Evolutionary conservation across 2,888 invertebrate species (phyloP).

Genomic region (Caenorhabditis angaria): DNA sequence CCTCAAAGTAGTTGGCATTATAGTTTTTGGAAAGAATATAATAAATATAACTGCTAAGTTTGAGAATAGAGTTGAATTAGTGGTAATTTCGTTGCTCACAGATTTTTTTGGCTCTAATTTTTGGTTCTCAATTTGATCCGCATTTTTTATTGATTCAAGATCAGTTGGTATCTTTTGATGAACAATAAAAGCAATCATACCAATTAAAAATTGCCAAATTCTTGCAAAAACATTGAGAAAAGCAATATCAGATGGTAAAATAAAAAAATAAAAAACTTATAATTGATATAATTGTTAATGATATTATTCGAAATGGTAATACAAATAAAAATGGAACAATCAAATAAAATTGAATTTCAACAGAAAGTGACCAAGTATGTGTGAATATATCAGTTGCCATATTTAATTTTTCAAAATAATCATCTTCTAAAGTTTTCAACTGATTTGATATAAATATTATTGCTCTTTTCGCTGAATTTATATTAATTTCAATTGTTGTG

Average conservation of each 20-base stretch:
- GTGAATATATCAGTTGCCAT: too few relatives aligned
- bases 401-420: too few relatives aligned
- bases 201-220: slow-evolving; percentile 47
- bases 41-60: too few relatives aligned
- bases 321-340: slow-evolving; percentile 47
- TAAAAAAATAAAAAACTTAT: too few relatives aligned
- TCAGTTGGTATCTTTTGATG: too few relatives aligned
- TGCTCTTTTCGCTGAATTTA: slow-evolving; percentile 33
- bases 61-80: too few relatives aligned
- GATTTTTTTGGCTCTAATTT: not conserved
- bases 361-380: slow-evolving; percentile 56
- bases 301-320: not conserved
- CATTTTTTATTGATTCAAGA: too few relatives aligned
- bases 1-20: too few relatives aligned
- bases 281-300: slow-evolving; percentile 12
- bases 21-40: too few relatives aligned
- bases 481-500: slow-evolving; percentile 45
- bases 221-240: too few relatives aligned
- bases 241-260: too few relatives aligned
- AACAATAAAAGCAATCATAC: slow-evolving; percentile 27
- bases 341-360: slow-evolving; percentile 57
- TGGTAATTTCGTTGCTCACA: slow-evolving; percentile 7
- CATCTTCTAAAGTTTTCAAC: slow-evolving; percentile 33
- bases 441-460: slow-evolving; percentile 35
- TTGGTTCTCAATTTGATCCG: not conserved